These are phyloP conservation scores for Gnathonemus echidnorhynchus DNA, from an alignment of 2,113 vertebrate genomes.

Conservation along the genomic window DNA sequence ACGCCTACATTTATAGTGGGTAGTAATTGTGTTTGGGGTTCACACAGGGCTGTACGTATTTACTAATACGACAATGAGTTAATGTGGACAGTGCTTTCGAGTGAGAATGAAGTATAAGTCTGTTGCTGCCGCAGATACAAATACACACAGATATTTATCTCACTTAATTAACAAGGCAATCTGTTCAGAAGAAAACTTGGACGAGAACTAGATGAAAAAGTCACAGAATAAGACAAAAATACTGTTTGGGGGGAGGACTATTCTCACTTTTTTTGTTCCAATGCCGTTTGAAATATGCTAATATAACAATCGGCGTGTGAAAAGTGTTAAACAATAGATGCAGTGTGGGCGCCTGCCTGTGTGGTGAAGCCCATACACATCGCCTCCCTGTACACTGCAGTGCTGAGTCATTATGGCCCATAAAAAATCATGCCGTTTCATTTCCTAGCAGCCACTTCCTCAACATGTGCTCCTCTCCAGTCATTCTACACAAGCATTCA, in stretches of 20 bases:
- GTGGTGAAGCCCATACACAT: background rate
- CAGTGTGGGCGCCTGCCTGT: background rate
- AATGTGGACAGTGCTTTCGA: background rate
- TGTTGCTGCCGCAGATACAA: background rate
- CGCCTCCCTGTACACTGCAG: background rate
- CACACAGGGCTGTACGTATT: background rate
- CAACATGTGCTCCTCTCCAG: background rate
- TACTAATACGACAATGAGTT: background rate
- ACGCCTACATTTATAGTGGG: background rate
- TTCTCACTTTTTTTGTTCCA: slow-evolving; percentile 3
- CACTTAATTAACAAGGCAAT: slow-evolving; percentile 7
- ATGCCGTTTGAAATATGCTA: slow-evolving; percentile 4
- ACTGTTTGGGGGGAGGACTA: background rate
- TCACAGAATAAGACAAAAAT: slow-evolving; percentile 13
- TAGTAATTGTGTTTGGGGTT: slow-evolving; percentile 1
- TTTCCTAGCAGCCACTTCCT: background rate
- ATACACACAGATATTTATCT: slow-evolving; percentile 8
- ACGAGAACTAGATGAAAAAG: background rate
- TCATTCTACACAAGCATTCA: background rate
- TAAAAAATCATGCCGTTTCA: background rate
- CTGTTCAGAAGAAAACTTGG: slow-evolving; percentile 10
- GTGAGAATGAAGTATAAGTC: background rate
- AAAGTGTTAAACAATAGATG: slow-evolving; percentile 8
- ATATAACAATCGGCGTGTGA: background rate
- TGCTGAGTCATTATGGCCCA: background rate